Evolutionary conservation across 2,797 vertebrate genomes (phyloP), one percentile per base, ranked within the genome.

Genomic region (Oreochromis grahami): DNA sequence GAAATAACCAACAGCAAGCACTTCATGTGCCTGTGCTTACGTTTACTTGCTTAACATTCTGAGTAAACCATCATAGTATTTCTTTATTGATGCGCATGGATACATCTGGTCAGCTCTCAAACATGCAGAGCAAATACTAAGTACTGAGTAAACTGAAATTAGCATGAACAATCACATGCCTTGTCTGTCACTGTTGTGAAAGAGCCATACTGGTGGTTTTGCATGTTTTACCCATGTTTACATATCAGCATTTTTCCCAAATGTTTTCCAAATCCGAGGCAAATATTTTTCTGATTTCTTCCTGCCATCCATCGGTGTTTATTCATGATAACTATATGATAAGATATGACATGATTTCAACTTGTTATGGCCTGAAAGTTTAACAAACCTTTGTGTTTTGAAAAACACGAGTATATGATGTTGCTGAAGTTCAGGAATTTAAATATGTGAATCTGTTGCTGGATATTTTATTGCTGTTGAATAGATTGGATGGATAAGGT

Each of bases 1-100:
- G 82, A 86, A 93, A 92, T 93, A 91, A 90, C 81, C 88, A 85
- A 83, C 83, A 91, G 81, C 82, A 84, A 90, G 79, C 85, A 83
- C 81, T 85, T 83, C 32, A 82, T 93, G 87, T 87, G 83, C 50
- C 68, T 86, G 80, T 91, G 88, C 89, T 92, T 83, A 53, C 72
- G 53, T 81, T 83, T 81, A 78, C 52, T 36, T 89, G 74, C 83
- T 83, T 81, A 79, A 86, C 60, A 78, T 85, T 88, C 53, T 87
- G 41, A 87, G 77, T 76, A 45, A 70, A 80, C 29, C 63, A 48
- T 88, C 36, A 60, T 45, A 65, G 5, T 76, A 74, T 80, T 83
- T 88, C 43, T 72, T 81, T 77, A 82, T 56, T 63, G 17, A 82
- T 85, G 70, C 19, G 81, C 92, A 91, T 89, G 89, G 81, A 86